Base-by-base conservation (phyloP, 2,113 vertebrate species). In the Gymnocephalus cernua region DNA sequence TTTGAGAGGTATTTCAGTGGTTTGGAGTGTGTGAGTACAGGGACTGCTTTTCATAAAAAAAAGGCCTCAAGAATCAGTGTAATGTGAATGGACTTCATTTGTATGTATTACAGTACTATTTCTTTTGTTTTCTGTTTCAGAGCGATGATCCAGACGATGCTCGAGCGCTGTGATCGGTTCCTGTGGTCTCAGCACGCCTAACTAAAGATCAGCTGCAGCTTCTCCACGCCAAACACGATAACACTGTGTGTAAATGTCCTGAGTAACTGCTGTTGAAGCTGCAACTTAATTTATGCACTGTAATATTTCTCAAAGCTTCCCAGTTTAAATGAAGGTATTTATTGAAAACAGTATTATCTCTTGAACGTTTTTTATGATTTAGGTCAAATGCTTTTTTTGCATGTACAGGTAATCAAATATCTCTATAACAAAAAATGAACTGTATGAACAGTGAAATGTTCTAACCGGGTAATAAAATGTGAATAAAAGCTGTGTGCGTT, bases 141-240 rank as follows among this genome's bases (percentile, higher is more conserved):
- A 93, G 97, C 97, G 0, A 94, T 99, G 89, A 97, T 99, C 89
- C 98, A 98, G 93, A 96, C 95, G 75, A 99, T 99, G 98, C 87
- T 99, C 66, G 98, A 99, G 92, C 97, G 97, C 63, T 99, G 98
- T 72, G 98, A 99, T 85, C 96, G 97, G 10, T 99, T 98, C 91
- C 94, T 99, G 53, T 99, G 98, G 98, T 99, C 98, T 88, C 98
- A 99, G 86, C 98, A 99, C 63, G 96, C 96, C 27, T 99, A 92
- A 92, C 44, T n/a, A 6, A 65, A 77, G 18, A 62, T 38, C 38
- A 25, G 8, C 67, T 48, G 19, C 47, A 67, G 54, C 51, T 11
- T 15, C 53, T 79, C 32, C 25, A 21, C 74, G 14, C 44, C 38
- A 68, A 73, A 70, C 41, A 45, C 32, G 2, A 38, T 21, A 29